Base-by-base conservation (phyloP, 2,113 vertebrate genomes). In the Eretmodus cyanostictus region DNA sequence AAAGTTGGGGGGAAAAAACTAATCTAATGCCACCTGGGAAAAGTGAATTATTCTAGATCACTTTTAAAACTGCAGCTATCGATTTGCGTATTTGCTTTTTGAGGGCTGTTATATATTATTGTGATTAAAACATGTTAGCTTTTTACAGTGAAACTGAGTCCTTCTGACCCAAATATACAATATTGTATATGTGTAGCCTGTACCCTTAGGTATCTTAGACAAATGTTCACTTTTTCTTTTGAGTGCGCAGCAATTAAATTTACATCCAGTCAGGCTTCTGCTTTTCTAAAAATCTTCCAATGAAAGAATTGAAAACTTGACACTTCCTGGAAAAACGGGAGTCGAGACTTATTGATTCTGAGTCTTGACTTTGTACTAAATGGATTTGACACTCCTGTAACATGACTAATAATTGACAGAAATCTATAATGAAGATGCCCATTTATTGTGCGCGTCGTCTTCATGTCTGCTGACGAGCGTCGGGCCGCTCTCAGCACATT, bases 401-500 rank as follows among this genome's bases (percentile, higher is more conserved):
- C 71, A 7, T 19, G 42, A 47, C 16, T 49, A 49, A 76, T 47
- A 29, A 49, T 31, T 76, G 24, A 76, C 42, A 8, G 71, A 31
- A 47, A 47, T 76, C 42, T 19, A 31, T 49, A 49, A 29, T 19
- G 24, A 17, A 40, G 38, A 38, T 57, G 2, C n/a, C 53, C 3
- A 11, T 81, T 81, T 81, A 38, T 27, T 55, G 34, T 38, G 14
- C 4, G 1, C 1, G 1, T 57, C 6, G 0, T 42, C 53, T 40
- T 81, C 34, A 16, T 29, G 24, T 81, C 53, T 54, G 13, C 51
- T 24, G 22, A 40, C 6, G 1, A 36, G n/a, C 2, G 2, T 38
- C 11, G 0, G 14, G 19, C 12, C 0, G 2, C 78, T 2, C 12
- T 8, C 29, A 2, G 47, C 10, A 5, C 29, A 5, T 24, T 55